Base-by-base conservation (phyloP, 2,113 vertebrate genomes). In the Ranitomeya variabilis region DNA sequence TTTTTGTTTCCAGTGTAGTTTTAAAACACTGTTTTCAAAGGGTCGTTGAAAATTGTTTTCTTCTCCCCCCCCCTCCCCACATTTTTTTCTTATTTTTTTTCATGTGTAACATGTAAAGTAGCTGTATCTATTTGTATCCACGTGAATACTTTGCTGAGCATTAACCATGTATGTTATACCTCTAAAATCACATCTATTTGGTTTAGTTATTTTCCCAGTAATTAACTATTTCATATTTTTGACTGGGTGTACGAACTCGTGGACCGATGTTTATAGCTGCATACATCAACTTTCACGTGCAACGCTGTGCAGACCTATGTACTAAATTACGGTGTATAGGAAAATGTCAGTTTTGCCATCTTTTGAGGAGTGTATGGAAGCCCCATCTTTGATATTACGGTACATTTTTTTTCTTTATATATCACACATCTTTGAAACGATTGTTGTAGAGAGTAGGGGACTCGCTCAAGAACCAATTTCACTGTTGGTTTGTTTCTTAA, bases 401-500 rank as follows among this genome's bases (percentile, higher is more conserved):
- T 85, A n/a, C 57, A 66, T 83, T 55, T 74, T 74, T 37, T 21
- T n/a, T 31, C 45, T 45, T 6, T 86, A 55, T 67, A 79, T 80
- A 67, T 80, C 19, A n/a, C 86, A 52, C 73, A 60, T 71, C 45
- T 71, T 87, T 31, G 59, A 80, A 80, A 80, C 64, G 64, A 87
- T 95, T 95, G 95, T 94, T 95, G 95, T 93, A 94, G 94, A 96
- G 96, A 95, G 95, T 83, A 95, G 95, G 94, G 96, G 96, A 97
- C 97, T 97, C 96, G 95, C 94, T 45, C 81, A 96, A 98, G 97
- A 99, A 98, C 98, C 97, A 99, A 99, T 99, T 99, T 99, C 98
- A 99, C 97, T 97, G 98, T 97, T 99, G 97, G 98, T 99, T 99
- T 99, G 97, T 96, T 99, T 96, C 97, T 97, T 95, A 99, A 96